Conservation (phyloP, 2,113 vertebrate species). For the Mastomys coucha region DNA sequence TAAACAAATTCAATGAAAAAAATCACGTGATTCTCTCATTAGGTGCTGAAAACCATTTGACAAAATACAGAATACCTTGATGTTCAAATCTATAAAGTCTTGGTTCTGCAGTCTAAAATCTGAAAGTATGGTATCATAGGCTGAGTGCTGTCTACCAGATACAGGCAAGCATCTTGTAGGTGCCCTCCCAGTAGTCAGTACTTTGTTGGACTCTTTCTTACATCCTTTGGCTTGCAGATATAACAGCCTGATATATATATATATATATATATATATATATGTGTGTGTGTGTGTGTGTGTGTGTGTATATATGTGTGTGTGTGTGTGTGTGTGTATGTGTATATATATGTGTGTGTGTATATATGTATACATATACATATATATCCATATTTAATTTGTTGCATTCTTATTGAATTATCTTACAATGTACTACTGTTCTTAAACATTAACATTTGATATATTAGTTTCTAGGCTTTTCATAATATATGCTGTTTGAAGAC, state of each 20-base stretch:
- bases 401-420: not conserved
- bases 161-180: not conserved
- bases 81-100: not conserved
- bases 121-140: not conserved
- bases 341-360: too few relatives aligned
- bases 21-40: too few relatives aligned
- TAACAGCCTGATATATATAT: not conserved
- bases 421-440: not conserved
- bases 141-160: not conserved
- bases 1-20: too few relatives aligned
- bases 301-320: too few relatives aligned
- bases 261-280: too few relatives aligned
- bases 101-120: not conserved
- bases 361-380: too few relatives aligned
- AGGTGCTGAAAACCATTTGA: too few relatives aligned
- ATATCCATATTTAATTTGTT: not conserved
- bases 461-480: not conserved
- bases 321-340: too few relatives aligned
- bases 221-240: not conserved
- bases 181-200: not conserved
- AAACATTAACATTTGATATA: not conserved
- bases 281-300: too few relatives aligned
- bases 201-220: not conserved
- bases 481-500: not conserved
- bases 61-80: too few relatives aligned